Percentiles rank a stretch among this genome's conserved stretches.
Evolutionary conservation across 2,797 vertebrate species (phyloP).

Genomic region (Harpagifer antarcticus): DNA sequence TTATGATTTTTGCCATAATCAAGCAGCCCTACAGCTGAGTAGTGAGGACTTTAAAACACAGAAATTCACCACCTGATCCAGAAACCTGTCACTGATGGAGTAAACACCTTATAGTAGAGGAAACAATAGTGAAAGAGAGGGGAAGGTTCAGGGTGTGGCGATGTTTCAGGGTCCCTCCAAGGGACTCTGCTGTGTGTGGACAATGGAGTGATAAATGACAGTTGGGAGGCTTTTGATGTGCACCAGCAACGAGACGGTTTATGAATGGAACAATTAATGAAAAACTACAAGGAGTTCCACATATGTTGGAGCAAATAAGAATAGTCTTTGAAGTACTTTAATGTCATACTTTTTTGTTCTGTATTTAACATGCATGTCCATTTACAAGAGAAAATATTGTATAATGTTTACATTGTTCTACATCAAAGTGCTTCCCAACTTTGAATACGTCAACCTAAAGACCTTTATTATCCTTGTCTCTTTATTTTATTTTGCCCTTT

Average conservation of each 20-base stretch:
- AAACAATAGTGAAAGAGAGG: conserved; percentile 53
- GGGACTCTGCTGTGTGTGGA: conserved; percentile 5
- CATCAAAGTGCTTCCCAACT: conserved; percentile 58
- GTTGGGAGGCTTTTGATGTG: conserved; percentile 36
- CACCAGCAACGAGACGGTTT: conserved; percentile 17
- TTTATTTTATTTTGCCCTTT: conserved; percentile 35
- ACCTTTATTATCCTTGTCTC: conserved; percentile 7
- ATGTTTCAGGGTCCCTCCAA: conserved; percentile 40
- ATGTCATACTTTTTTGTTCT: conserved; percentile 24
- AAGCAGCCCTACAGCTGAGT: background rate
- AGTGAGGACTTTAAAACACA: conserved; percentile 41
- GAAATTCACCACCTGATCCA: conserved; percentile 49
- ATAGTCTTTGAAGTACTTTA: conserved; percentile 56
- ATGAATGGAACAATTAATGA: conserved; percentile 33
- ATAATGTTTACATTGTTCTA: conserved; percentile 27
- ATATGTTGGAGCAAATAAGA: conserved; percentile 24
- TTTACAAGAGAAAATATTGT: conserved; percentile 20
- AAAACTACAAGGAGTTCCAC: conserved; percentile 22
- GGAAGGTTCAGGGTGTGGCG: conserved; percentile 46
- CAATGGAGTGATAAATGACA: conserved; percentile 16
- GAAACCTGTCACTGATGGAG: conserved; percentile 32
- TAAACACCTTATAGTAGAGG: conserved; percentile 42
- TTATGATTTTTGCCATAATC: no score
- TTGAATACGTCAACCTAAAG: conserved; percentile 33
- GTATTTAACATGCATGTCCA: conserved; percentile 23